Evolutionary conservation across 1,140 invertebrate species (phyloP).

Genomic region (Apis laboriosa): DNA sequence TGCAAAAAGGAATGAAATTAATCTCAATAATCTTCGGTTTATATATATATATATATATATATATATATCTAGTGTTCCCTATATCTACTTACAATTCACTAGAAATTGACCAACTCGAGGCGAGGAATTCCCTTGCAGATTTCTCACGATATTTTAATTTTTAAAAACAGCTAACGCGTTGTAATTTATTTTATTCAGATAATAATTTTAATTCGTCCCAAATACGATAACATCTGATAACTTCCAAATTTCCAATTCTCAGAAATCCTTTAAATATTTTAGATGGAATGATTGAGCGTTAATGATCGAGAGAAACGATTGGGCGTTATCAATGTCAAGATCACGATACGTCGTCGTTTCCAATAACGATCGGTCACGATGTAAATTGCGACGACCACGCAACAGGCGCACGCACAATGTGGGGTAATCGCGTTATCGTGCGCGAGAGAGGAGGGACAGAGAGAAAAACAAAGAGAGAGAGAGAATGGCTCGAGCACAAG

Average conservation of each 20-base stretch:
- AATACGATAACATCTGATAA: too few relatives aligned
- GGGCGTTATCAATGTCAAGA: constrained; percentile 64
- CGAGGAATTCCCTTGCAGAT: too few relatives aligned
- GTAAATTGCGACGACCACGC: constrained; percentile 41
- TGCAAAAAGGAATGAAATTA: background rate
- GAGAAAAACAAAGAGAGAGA: background rate
- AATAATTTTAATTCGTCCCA: too few relatives aligned
- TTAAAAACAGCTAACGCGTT: too few relatives aligned
- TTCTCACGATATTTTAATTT: too few relatives aligned
- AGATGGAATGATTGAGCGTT: background rate
- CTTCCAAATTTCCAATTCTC: too few relatives aligned
- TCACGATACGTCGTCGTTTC: constrained; percentile 54
- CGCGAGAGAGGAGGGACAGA: constrained; percentile 1
- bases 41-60: too few relatives aligned
- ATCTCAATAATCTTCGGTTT: background rate
- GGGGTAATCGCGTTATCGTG: constrained; percentile 48
- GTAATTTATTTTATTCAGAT: too few relatives aligned
- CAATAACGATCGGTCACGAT: constrained; percentile 52
- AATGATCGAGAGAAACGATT: constrained; percentile 55
- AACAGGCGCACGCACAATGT: constrained; percentile 42
- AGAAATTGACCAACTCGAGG: too few relatives aligned
- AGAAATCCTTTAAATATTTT: too few relatives aligned
- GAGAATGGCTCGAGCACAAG: constrained; percentile 27
- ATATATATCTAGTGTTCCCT: too few relatives aligned
- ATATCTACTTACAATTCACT: too few relatives aligned